Evolutionary conservation across 2,797 vertebrate genomes (phyloP).

Genomic region (Cirrhinus molitorella): DNA sequence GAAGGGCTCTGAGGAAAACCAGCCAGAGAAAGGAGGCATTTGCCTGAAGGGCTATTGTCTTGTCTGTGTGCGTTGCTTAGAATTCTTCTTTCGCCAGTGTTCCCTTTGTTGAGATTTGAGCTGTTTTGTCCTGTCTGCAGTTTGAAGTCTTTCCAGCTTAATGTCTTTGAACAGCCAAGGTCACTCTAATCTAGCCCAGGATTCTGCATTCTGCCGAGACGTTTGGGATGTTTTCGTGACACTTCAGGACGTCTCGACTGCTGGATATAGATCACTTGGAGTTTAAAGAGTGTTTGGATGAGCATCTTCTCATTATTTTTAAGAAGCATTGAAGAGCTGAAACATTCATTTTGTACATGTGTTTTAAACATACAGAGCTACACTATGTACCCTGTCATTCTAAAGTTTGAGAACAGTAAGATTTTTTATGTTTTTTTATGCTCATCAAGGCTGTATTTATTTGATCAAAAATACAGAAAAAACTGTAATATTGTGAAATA

Average conservation of each 20-base stretch:
- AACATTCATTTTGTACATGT: background rate
- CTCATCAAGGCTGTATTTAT: no score
- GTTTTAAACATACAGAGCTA: background rate
- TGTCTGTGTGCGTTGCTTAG: slow-evolving; percentile 75
- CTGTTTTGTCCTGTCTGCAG: slow-evolving; percentile 72
- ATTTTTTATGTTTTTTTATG: no score
- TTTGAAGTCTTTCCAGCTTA: slow-evolving; percentile 65
- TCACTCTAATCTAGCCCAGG: slow-evolving; percentile 64
- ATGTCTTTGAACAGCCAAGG: slow-evolving; percentile 70
- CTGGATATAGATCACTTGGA: slow-evolving; percentile 61
- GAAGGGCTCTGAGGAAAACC: slow-evolving; percentile 36
- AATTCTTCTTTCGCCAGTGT: slow-evolving; percentile 73
- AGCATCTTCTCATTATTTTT: slow-evolving; percentile 53
- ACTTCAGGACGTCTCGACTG: slow-evolving; percentile 60
- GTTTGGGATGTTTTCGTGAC: slow-evolving; percentile 35
- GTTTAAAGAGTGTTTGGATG: slow-evolving; percentile 67
- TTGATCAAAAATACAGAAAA: no score
- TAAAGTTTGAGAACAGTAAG: no score
- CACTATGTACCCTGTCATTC: background rate
- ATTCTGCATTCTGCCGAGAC: slow-evolving; percentile 21
- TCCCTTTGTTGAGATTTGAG: slow-evolving; percentile 73
- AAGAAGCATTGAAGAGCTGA: background rate
- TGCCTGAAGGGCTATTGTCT: slow-evolving; percentile 76
- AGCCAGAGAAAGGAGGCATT: slow-evolving; percentile 61
- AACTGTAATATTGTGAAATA: no score